Conservation (phyloP, 2,797 vertebrate genomes). For the Neoniphon sammara region DNA sequence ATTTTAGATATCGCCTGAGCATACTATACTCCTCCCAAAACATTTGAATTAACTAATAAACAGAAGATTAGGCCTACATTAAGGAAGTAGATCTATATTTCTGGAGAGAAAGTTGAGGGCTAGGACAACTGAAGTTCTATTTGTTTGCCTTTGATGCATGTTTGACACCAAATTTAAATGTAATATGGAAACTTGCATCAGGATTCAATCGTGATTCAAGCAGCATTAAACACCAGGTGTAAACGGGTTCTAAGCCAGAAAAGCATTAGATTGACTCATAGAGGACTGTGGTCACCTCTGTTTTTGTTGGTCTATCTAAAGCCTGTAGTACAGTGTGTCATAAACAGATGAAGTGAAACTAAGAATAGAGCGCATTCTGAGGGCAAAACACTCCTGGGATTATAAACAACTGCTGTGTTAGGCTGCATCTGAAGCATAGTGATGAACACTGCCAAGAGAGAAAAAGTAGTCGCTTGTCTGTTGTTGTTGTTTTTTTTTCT, state of each 20-base stretch:
- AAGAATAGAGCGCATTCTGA: conserved; percentile 62
- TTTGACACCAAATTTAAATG: too few relatives aligned
- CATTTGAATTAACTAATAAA: too few relatives aligned
- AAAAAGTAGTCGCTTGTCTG: conserved; percentile 46
- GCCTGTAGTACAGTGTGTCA: conserved; percentile 34
- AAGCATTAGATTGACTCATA: conserved; percentile 13
- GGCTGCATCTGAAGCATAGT: conserved; percentile 54
- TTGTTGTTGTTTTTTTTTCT: background rate
- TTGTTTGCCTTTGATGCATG: too few relatives aligned
- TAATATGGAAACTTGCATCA: too few relatives aligned
- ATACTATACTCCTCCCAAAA: too few relatives aligned
- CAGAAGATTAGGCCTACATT: too few relatives aligned
- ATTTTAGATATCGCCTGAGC: too few relatives aligned
- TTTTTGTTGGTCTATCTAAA: conserved; percentile 19
- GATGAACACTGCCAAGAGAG: conserved; percentile 52
- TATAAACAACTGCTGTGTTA: conserved; percentile 57
- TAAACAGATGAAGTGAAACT: conserved; percentile 64
- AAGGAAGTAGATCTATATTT: too few relatives aligned
- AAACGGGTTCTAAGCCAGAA: conserved; percentile 23
- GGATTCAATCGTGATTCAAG: too few relatives aligned
- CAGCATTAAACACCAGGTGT: too few relatives aligned
- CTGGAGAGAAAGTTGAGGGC: too few relatives aligned
- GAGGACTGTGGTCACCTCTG: background rate
- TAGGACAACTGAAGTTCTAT: too few relatives aligned
- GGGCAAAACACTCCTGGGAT: conserved; percentile 61